These are phyloP conservation scores for Cyprichromis sp. DNA, from an alignment of 2,113 vertebrate species.

Conservation along the genomic window DNA sequence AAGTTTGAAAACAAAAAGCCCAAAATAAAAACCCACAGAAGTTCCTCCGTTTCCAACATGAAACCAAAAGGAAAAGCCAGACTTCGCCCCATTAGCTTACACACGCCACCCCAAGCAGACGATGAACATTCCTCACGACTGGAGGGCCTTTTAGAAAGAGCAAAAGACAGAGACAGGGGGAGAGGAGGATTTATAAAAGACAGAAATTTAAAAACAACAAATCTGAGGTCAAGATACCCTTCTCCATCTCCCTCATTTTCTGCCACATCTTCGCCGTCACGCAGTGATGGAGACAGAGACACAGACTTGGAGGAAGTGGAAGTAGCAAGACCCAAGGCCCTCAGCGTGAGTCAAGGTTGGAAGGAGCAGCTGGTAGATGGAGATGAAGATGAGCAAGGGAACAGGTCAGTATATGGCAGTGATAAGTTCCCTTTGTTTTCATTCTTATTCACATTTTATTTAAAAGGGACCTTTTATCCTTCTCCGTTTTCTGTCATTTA, in stretches of 20 bases:
- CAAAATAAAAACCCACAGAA: conserved; percentile 49
- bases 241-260: conserved; percentile 8
- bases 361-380: conserved; percentile 62
- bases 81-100: not conserved
- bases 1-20: conserved; percentile 1
- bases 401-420: conserved; percentile 47
- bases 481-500: not conserved
- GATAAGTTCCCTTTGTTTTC: not conserved
- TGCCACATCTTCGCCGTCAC: conserved; percentile 7
- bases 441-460: not conserved
- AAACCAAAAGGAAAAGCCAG: not conserved
- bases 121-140: conserved; percentile 12
- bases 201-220: not conserved
- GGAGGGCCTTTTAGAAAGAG: conserved; percentile 52
- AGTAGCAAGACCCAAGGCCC: conserved; percentile 2
- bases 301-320: conserved; percentile 43
- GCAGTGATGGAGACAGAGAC: conserved; percentile 44
- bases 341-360: conserved; percentile 42
- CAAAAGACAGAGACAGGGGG: conserved; percentile 45
- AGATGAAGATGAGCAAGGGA: conserved; percentile 48
- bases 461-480: not conserved
- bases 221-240: not conserved
- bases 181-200: conserved; percentile 4
- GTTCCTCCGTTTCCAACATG: conserved; percentile 44
- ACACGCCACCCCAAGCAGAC: not conserved